Evolutionary conservation across 2,888 invertebrate species (phyloP), one percentile per base, ranked within the genome.

Genomic region (Craniophora ligustri): DNA sequence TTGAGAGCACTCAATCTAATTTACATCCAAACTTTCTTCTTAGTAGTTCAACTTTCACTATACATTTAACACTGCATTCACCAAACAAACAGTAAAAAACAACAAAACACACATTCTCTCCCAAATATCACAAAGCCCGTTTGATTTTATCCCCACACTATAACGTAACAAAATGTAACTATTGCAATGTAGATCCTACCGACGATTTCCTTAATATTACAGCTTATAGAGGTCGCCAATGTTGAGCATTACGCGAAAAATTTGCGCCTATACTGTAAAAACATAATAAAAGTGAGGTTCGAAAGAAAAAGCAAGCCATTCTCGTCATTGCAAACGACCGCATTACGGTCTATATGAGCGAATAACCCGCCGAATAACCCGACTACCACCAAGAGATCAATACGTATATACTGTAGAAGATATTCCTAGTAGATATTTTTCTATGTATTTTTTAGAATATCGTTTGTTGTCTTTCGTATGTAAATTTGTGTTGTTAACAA

Each of bases 151-250:
- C 49, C 46, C 16, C 56, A 53, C 23, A 64, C 46, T 19, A 70
- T 59, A 64, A 47, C 62, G 41, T 11, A 59, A 69, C 61, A 60
- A 54, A 73, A 68, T 60, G 45, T 44, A 57, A 69, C 75, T 79
- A 79, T 79, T 78, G 72, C 79, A 76, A 78, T 76, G 56, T 55
- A 59, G 62, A 72, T 63, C 61, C 53, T 38, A 11, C 48, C 53
- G 75, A 75, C 77, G 71, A 58, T 65, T 72, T 70, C 67, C 72
- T 59, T 72, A 75, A 74, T 78, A 78, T 80, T 67, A 67, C 71
- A 65, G 80, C 79, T 81, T 78, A 78, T 67, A 67, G 76, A 80
- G 82, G 81, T 79, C 76, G 76, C 72, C 53, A 49, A 31, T 5
- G 11, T 19, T 34, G 56, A 41, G 55, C 60, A 75, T 76, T 69